Evolutionary conservation across 2,113 vertebrate genomes (phyloP).

Genomic region (Campylomormyrus numenius): DNA sequence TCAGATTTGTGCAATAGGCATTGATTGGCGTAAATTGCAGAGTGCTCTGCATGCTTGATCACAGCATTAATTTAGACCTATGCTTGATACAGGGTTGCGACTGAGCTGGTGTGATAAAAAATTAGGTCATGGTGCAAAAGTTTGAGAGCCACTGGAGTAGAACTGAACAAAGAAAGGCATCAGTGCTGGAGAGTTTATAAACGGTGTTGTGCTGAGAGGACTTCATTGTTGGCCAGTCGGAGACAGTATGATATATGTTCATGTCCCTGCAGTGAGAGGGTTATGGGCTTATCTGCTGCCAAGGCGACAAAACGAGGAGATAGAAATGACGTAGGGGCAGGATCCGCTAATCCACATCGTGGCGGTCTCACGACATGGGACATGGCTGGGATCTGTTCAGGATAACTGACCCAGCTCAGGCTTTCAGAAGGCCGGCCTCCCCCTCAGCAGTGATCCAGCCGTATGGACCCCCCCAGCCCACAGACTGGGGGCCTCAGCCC

Average conservation of each 20-base stretch:
- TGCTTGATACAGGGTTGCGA: no score
- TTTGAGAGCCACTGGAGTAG: not conserved
- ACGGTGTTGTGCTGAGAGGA: not conserved
- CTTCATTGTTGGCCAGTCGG: not conserved
- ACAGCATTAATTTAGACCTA: no score
- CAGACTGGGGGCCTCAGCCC: slow-evolving; percentile 40
- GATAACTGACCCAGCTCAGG: not conserved
- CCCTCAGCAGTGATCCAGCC: slow-evolving; percentile 26
- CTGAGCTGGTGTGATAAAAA: no score
- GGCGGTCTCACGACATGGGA: not conserved
- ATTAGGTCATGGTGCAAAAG: no score
- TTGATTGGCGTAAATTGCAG: no score
- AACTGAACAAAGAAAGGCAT: not conserved
- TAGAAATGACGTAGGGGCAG: not conserved
- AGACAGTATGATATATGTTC: not conserved
- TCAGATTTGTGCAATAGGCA: no score
- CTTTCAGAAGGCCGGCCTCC: slow-evolving; percentile 25
- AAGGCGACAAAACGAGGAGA: not conserved
- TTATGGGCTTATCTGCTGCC: not conserved
- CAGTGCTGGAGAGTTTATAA: not conserved
- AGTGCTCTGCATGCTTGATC: no score
- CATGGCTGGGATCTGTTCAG: not conserved
- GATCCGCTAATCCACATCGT: not conserved
- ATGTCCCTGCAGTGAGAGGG: not conserved
- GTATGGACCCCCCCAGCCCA: slow-evolving; percentile 25